These are phyloP conservation scores for Hypercompe scribonia DNA, from an alignment of 2,888 invertebrate genomes.

Conservation along the genomic window DNA sequence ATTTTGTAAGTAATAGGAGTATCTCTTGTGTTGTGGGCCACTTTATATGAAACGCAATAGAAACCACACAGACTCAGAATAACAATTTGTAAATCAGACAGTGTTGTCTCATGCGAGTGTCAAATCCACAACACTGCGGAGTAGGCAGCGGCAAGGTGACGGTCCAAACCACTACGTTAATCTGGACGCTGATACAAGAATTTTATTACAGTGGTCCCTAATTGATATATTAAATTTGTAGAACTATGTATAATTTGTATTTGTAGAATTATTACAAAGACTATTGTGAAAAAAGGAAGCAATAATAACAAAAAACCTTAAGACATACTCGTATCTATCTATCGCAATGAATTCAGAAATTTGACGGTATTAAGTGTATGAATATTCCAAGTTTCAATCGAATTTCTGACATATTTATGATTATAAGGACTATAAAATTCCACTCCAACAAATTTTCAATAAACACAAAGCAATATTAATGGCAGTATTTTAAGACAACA, in stretches of 20 bases:
- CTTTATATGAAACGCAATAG: no score
- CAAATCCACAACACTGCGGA: no score
- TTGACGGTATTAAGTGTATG: background rate
- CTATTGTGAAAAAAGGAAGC: background rate
- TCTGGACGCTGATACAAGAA: background rate
- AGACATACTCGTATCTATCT: no score
- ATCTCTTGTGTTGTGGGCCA: no score
- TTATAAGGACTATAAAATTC: constrained; percentile 5
- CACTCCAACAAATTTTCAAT: constrained; percentile 11
- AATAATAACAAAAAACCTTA: no score
- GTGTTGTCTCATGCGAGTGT: no score
- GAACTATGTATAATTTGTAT: background rate
- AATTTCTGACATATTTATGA: constrained; percentile 1
- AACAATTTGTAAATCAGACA: no score
- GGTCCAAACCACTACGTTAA: background rate
- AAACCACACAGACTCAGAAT: no score
- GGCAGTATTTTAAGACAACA: constrained; percentile 2
- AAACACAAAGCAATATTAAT: constrained; percentile 24
- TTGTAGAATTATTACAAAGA: no score
- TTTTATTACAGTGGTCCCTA: background rate
- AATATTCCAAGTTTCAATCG: constrained; percentile 6
- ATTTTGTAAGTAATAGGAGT: no score
- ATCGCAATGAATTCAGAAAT: background rate
- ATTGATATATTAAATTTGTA: background rate
- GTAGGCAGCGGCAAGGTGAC: no score